phyloP scores from a whole-genome alignment of 1,140 invertebrate species.

The Asobara japonica region DNA sequence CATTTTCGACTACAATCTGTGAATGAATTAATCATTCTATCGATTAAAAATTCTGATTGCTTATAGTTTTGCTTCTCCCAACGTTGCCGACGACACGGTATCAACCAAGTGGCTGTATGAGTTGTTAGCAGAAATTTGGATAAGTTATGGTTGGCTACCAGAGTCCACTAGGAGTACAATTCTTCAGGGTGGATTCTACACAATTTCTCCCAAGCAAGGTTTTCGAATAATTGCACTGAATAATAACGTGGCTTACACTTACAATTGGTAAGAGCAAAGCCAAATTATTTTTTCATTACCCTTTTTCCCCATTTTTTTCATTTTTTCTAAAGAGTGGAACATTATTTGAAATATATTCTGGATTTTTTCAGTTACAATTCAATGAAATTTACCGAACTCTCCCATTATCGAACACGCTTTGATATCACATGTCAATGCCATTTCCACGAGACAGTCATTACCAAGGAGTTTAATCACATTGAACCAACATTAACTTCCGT shows the following conservation, averaged over 20 bases:
- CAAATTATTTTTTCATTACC: too few relatives aligned
- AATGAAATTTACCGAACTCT: too few relatives aligned
- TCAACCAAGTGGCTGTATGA: slow-evolving; percentile 79
- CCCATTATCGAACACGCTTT: too few relatives aligned
- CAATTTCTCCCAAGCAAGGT: slow-evolving; percentile 70
- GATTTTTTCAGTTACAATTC: too few relatives aligned
- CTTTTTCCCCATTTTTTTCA: too few relatives aligned
- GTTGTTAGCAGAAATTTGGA: slow-evolving; percentile 73
- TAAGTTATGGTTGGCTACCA: slow-evolving; percentile 70
- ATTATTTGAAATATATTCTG: too few relatives aligned
- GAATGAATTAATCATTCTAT: background rate
- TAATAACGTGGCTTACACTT: slow-evolving; percentile 77
- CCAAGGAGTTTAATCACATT: too few relatives aligned
- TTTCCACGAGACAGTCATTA: too few relatives aligned
- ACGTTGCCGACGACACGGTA: slow-evolving; percentile 62
- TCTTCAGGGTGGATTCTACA: slow-evolving; percentile 76
- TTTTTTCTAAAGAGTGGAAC: too few relatives aligned
- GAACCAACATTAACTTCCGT: too few relatives aligned
- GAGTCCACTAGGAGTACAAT: slow-evolving; percentile 71
- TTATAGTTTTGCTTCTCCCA: slow-evolving; percentile 68
- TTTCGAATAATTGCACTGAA: slow-evolving; percentile 80
- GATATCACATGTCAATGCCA: too few relatives aligned
- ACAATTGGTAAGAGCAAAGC: slow-evolving; percentile 75
- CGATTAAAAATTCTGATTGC: background rate
- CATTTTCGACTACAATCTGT: background rate